phyloP scores from a whole-genome alignment of 2,888 invertebrate genomes.

The Schrankia costaestrigalis region DNA sequence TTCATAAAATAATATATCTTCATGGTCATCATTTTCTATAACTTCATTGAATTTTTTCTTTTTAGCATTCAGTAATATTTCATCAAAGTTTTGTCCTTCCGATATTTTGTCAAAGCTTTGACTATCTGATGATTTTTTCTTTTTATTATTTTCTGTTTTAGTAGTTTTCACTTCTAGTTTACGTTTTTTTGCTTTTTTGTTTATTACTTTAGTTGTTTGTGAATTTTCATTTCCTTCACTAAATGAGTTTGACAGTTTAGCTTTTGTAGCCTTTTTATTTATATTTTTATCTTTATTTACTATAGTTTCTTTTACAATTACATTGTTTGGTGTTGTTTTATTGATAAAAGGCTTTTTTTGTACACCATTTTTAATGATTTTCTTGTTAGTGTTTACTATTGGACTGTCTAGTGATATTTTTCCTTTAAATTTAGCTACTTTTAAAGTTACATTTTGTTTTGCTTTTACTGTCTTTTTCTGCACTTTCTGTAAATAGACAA shows the following conservation, averaged over 20 bases:
- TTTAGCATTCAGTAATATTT: constrained; percentile 48
- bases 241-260: too few relatives aligned
- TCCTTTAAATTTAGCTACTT: constrained; percentile 5
- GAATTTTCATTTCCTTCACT: constrained; percentile 11
- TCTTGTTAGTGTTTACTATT: constrained; percentile 1
- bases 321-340: constrained; percentile 7
- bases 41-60: constrained; percentile 53
- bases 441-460: not conserved
- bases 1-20: constrained; percentile 38
- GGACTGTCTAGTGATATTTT: not conserved
- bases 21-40: constrained; percentile 41
- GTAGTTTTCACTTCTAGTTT: constrained; percentile 15
- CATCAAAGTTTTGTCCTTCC: constrained; percentile 49
- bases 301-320: not conserved
- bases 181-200: constrained; percentile 14
- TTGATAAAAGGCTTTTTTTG: not conserved
- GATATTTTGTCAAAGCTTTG: constrained; percentile 28
- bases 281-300: constrained; percentile 3
- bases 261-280: constrained; percentile 12
- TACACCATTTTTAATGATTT: not conserved
- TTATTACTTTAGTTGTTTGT: constrained; percentile 9
- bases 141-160: constrained; percentile 19
- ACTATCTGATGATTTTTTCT: constrained; percentile 16
- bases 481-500: not conserved
- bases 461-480: not conserved